Percentiles rank a stretch among this genome's conserved stretches.
Evolutionary conservation across 2,113 vertebrate genomes (phyloP).

Genomic region (Tringa solitaria): DNA sequence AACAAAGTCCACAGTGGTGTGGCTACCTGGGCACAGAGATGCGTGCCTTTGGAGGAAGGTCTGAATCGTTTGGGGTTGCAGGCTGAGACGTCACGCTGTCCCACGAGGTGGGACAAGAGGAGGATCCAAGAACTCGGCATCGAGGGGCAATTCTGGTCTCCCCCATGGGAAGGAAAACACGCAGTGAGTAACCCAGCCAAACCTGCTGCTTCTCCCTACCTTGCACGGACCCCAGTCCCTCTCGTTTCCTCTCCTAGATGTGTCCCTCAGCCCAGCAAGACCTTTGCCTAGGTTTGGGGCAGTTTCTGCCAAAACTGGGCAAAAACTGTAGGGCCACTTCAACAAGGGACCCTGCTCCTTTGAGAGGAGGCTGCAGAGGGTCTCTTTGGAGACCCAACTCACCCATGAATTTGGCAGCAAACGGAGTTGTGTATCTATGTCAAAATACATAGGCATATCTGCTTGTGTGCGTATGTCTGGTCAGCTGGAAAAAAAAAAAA

Average conservation of each 20-base stretch:
- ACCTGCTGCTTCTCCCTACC: background rate
- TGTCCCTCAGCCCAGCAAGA: background rate
- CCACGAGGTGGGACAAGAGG: background rate
- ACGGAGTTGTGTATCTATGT: accelerated
- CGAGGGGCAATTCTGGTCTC: accelerated
- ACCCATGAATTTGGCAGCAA: background rate
- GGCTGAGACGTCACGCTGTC: background rate
- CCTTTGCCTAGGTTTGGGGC: background rate
- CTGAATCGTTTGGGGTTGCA: background rate
- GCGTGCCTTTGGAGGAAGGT: background rate
- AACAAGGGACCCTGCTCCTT: accelerated
- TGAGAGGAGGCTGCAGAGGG: background rate
- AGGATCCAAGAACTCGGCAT: too few species aligned
- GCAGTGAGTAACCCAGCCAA: background rate
- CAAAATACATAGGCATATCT: background rate
- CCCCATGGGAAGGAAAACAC: background rate
- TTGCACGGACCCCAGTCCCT: background rate
- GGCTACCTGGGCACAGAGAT: background rate
- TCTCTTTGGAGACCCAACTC: background rate
- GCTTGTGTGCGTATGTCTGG: accelerated
- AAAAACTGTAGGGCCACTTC: background rate
- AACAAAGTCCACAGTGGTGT: background rate
- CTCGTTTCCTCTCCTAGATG: background rate
- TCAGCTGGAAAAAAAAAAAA: background rate
- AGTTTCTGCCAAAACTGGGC: background rate